Percentiles rank a stretch among this genome's conserved stretches.
Conservation (phyloP, 2,113 vertebrate genomes). For the Scalopus aquaticus region DNA sequence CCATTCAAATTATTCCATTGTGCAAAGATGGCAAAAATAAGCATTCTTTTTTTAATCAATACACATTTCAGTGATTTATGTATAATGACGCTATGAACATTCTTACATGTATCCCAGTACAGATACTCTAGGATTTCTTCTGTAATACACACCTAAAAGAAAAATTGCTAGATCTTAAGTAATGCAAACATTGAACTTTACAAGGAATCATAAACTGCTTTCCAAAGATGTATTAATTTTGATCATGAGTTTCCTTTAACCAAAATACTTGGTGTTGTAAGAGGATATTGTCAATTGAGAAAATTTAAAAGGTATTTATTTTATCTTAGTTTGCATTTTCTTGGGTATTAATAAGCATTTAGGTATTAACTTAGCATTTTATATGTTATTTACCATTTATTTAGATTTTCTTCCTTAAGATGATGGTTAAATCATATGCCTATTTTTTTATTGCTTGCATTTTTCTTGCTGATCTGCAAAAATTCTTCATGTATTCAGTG, state of each 20-base stretch:
- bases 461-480: background rate
- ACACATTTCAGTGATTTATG: background rate
- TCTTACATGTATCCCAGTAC: background rate
- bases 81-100: background rate
- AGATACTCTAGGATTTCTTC: background rate
- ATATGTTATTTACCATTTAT: background rate
- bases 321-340: background rate
- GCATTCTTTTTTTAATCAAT: background rate
- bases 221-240: background rate
- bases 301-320: background rate
- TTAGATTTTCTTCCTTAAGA: background rate
- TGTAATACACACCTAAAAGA: background rate
- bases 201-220: background rate
- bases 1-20: background rate
- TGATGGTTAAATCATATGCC: background rate
- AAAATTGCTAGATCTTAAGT: background rate
- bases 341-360: background rate
- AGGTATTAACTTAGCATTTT: background rate
- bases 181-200: background rate
- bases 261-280: background rate
- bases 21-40: background rate
- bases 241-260: background rate
- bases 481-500: background rate
- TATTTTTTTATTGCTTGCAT: background rate
- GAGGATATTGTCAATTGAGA: background rate